Evolutionary conservation across 2,797 vertebrate genomes (phyloP).

Genomic region (Pygocentrus nattereri): DNA sequence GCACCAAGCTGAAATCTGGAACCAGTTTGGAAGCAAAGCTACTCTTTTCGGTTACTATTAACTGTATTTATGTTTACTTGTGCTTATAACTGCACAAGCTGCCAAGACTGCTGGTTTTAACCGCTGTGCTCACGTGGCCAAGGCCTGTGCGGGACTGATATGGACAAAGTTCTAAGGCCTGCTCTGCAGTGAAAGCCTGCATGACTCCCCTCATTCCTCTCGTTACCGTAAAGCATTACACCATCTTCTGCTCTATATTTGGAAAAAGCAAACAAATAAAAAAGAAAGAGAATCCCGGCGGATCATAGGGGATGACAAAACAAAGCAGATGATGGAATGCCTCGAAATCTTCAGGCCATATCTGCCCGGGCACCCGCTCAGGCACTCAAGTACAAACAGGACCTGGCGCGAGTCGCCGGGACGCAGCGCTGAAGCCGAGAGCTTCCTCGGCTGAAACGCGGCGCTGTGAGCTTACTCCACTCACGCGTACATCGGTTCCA

Average conservation of each 20-base stretch:
- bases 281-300: slow-evolving; percentile 39
- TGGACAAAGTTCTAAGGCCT: background rate
- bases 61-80: too few species aligned
- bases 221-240: slow-evolving; percentile 41
- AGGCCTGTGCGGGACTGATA: too few species aligned
- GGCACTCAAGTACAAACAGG: background rate
- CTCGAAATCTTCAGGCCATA: slow-evolving; percentile 24
- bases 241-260: slow-evolving; percentile 41
- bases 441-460: background rate
- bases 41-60: too few species aligned
- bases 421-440: background rate
- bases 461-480: background rate
- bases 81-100: too few species aligned
- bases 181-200: background rate
- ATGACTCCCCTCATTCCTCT: slow-evolving; percentile 7
- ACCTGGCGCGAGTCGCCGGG: too few species aligned
- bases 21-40: too few species aligned
- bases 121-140: too few species aligned
- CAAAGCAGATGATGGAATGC: slow-evolving; percentile 35
- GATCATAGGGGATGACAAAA: slow-evolving; percentile 43
- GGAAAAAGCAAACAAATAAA: slow-evolving; percentile 62
- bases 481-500: background rate
- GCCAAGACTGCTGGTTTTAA: too few species aligned
- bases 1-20: too few species aligned
- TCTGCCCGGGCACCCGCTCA: slow-evolving; percentile 13